phyloP scores from a whole-genome alignment of 92 coral and sea anemone species.

The Heteractis magnifica region DNA sequence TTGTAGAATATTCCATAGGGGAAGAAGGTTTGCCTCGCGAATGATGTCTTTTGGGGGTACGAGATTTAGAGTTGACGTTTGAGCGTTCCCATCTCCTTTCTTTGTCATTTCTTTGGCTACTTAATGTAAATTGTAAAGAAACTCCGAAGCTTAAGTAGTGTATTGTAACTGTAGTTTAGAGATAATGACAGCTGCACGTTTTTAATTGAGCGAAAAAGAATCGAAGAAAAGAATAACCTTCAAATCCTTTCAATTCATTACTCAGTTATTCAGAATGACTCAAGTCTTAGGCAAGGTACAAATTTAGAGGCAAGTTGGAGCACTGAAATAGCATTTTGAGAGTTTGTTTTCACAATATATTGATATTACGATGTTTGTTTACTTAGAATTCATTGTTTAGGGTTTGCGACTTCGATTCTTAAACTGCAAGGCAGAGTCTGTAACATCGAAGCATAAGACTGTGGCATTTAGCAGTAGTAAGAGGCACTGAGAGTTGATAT shows the following conservation, averaged over 20 bases:
- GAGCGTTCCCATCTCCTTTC: neutral
- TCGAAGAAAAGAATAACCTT: neutral
- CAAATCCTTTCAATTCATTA: neutral
- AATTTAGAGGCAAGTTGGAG: neutral
- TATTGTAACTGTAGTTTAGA: neutral
- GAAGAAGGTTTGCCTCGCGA: neutral
- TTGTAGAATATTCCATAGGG: neutral
- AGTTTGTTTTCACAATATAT: neutral
- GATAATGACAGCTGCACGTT: neutral
- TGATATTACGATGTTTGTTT: constrained; percentile 5
- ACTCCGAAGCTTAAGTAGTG: neutral
- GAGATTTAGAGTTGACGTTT: neutral
- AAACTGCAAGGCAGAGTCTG: too few species aligned
- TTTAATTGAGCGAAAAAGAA: neutral
- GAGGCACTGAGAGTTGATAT: too few species aligned
- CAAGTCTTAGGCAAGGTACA: neutral
- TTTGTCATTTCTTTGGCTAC: neutral
- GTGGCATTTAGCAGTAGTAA: too few species aligned
- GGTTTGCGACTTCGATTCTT: neutral
- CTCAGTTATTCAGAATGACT: neutral
- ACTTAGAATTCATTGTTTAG: neutral
- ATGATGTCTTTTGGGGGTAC: neutral
- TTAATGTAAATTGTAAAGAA: neutral
- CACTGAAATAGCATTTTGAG: neutral
- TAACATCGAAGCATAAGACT: too few species aligned